These are phyloP conservation scores for Charanyca ferruginea DNA, from an alignment of 2,888 invertebrate genomes.

Conservation along the genomic window DNA sequence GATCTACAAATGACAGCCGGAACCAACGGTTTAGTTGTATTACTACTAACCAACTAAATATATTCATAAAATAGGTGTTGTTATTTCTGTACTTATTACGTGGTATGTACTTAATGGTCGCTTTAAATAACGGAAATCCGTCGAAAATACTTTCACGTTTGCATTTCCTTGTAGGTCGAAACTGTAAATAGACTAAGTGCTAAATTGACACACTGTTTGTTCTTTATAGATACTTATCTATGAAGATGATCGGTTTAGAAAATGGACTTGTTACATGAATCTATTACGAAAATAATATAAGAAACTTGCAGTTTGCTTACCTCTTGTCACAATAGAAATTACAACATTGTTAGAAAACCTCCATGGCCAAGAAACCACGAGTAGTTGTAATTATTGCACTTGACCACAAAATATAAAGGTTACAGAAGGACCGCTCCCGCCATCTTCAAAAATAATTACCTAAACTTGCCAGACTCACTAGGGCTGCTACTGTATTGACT, in stretches of 20 bases:
- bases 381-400: not conserved
- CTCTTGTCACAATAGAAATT: no score
- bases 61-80: not conserved
- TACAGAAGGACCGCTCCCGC: no score
- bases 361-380: no score
- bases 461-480: no score
- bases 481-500: no score
- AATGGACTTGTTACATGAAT: not conserved
- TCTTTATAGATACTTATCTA: not conserved
- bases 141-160: constrained; percentile 39
- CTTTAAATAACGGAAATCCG: constrained; percentile 35
- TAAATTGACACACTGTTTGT: not conserved
- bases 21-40: no score
- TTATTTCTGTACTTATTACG: constrained; percentile 6
- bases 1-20: no score
- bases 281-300: not conserved
- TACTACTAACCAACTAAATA: no score
- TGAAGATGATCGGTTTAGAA: no score
- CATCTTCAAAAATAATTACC: no score
- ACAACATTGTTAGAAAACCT: not conserved
- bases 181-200: not conserved
- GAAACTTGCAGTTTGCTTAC: no score
- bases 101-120: not conserved
- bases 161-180: constrained; percentile 13
- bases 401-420: no score